Evolutionary conservation across 2,888 invertebrate genomes (phyloP), one percentile per base, ranked within the genome.

Genomic region (Hofmannophila pseudospretella): DNA sequence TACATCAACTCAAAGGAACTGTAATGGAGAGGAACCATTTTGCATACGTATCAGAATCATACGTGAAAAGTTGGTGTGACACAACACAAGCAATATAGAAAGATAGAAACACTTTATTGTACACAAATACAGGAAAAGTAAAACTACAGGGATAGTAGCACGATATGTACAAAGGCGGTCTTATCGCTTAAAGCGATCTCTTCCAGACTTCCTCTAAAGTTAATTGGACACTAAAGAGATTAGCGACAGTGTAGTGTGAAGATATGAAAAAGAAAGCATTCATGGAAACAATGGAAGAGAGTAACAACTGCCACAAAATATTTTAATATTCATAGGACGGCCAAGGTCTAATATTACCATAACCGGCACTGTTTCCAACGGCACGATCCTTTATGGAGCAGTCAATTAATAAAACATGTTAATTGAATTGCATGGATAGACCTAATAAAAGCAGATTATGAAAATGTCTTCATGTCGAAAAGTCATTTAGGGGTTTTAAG

Each of bases 341-440:
- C 36, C 51, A 54, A 52, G 50, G 55, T 41, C 50, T 43, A 31
- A 38, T 45, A 54, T 58, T 54, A 54, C 35, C 51, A 61, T 54
- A 63, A 55, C 50, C 49, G 54, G 51, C 57, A 52, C 42, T 42
- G 39, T 51, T 49, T 36, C 38, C 41, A 48, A 41, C 37, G 36
- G 46, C 41, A 29, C 16, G 29, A 54, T 50, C 32, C 10, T 36
- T 37, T 41, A 41, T 10, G 36, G 22, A 10, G 20, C 28, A 27
- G 31, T 30, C 13, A 16, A 29, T 3, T 28, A 41, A 26, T 36
- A 32, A 5, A 40, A 41, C 34, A 34, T 27, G 29, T 34, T 36
- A 41, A 36, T 35, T 33, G 27, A 37, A 41, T 37, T 11, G 32
- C 30, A 23, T 16, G 27, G 33, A 40, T 40, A 36, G 32, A 19